Evolutionary conservation across 2,797 vertebrate genomes (phyloP), one percentile per base, ranked within the genome.

Genomic region (Sebastes cheni): DNA sequence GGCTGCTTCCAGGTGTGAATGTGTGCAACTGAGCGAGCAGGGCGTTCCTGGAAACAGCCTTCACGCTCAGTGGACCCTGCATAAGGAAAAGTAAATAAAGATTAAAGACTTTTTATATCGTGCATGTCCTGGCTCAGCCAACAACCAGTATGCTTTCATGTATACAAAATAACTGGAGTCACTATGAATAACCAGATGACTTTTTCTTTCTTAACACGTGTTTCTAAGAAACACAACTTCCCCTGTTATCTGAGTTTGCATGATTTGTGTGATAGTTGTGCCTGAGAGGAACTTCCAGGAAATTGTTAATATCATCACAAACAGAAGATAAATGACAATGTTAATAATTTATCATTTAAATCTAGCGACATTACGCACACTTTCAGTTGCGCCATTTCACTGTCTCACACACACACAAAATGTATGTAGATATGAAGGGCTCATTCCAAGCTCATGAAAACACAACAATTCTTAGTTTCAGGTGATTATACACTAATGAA

Each of bases 1-100:
- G 69, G 70, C 71, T 76, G 54, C 54, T 67, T 86, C 79, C 79
- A 88, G 76, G 67, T 68, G 69, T 82, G 71, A 75, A 68, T 2
- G 10, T 82, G 72, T 64, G 34, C 14, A 67, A 20, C 60, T 56
- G 79, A 75, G 55, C 10, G 14, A 87, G 58, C 59, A 73, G 60
- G 76, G 36, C 5, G 8, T 86, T 80, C 22, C 56, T 72, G 73
- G 64, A 77, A 36, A 80, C 27, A 58, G 75, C 25, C 3, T n/a
- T 70, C 55, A 27, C 61, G 36, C 30, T 68, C 55, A 54, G 12
- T 46, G 18, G 20, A 68, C 4, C 29, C 11, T 70, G 60, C 18
- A 46, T 30, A 0, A 36, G 64, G 46, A 22, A 56, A 13, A 13
- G 27, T 34, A 74, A 83, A 78, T 23, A 36, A 72, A 72, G 8